Percentiles rank a stretch among this genome's conserved stretches.
These are phyloP conservation scores for Porites divaricata DNA, from an alignment of 92 coral and sea anemone genomes.

Conservation along the genomic window DNA sequence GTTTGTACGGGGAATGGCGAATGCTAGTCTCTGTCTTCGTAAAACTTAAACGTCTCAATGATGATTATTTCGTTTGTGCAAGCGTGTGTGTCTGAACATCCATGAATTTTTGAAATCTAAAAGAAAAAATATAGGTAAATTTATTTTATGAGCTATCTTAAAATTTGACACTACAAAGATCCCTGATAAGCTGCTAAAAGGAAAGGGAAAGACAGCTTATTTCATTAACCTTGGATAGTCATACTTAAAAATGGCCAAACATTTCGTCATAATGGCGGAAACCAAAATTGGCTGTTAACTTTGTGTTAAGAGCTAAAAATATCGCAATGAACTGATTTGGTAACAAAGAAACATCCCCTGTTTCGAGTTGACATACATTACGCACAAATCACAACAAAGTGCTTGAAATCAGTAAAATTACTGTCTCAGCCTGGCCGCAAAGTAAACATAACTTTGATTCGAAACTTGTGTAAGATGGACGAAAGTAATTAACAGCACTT, in stretches of 20 bases:
- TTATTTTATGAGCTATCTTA: background rate
- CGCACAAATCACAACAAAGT: background rate
- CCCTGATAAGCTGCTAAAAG: slow-evolving; percentile 11
- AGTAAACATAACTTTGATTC: background rate
- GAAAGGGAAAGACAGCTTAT: slow-evolving; percentile 6
- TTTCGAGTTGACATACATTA: slow-evolving; percentile 35
- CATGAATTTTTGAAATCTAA: background rate
- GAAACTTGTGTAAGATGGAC: background rate
- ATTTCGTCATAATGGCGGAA: slow-evolving; percentile 16
- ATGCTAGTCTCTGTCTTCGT: background rate
- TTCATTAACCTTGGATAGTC: background rate
- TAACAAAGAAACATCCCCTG: background rate
- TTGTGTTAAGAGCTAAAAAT: slow-evolving; percentile 22
- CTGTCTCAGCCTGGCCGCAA: background rate
- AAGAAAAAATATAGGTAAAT: background rate
- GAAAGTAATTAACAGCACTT: slow-evolving; percentile 21
- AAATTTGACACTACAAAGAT: background rate
- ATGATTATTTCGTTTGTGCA: background rate
- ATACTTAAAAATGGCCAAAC: background rate
- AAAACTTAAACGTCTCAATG: background rate
- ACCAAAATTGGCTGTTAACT: slow-evolving; percentile 11
- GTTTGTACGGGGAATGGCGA: too few relatives aligned
- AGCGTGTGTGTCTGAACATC: too few relatives aligned
- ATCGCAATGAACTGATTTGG: slow-evolving; percentile 3
- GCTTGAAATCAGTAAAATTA: background rate